Evolutionary conservation across 2,797 vertebrate genomes (phyloP).

Genomic region (Melanotaenia maccullochi): DNA sequence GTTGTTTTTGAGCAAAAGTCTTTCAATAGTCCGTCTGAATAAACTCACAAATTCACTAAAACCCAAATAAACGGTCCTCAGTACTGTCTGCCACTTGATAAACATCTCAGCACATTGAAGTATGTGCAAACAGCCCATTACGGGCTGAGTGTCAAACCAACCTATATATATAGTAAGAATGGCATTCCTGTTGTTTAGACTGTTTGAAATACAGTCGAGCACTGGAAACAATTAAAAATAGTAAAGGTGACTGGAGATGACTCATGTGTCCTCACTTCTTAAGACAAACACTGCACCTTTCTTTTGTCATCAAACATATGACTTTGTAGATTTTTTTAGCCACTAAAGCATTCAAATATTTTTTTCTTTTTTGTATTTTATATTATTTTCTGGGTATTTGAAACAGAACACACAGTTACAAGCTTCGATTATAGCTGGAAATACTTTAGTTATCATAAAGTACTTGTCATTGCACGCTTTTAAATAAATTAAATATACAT

Average conservation of each 20-base stretch:
- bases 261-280: no score
- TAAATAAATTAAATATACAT: background rate
- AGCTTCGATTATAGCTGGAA: background rate
- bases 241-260: background rate
- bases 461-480: background rate
- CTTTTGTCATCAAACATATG: background rate
- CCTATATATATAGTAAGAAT: constrained; percentile 42
- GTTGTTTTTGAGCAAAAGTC: background rate
- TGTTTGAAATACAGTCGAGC: constrained; percentile 41
- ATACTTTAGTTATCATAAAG: background rate
- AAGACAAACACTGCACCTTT: background rate
- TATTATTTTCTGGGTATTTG: background rate
- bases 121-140: constrained; percentile 63
- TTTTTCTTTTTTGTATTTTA: background rate
- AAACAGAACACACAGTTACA: background rate
- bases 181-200: constrained; percentile 34
- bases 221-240: constrained; percentile 17
- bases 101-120: constrained; percentile 46
- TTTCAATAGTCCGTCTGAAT: background rate
- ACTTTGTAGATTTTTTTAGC: background rate
- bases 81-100: constrained; percentile 26
- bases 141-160: constrained; percentile 37
- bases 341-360: background rate
- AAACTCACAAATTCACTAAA: constrained; percentile 3
- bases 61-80: background rate